These are phyloP conservation scores for Psittacula derbiana DNA, from an alignment of 2,797 vertebrate genomes.

Conservation along the genomic window DNA sequence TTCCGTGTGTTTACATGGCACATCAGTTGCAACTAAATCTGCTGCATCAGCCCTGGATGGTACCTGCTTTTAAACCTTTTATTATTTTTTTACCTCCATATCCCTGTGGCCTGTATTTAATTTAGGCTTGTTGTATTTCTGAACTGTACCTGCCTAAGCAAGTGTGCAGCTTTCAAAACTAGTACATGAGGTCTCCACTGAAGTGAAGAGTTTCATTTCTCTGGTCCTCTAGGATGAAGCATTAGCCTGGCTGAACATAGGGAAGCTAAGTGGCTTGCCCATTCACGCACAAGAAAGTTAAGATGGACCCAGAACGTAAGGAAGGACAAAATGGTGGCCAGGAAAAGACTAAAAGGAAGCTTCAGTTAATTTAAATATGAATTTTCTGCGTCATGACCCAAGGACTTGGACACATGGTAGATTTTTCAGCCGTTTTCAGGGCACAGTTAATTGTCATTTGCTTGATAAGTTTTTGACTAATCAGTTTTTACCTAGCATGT, in stretches of 20 bases:
- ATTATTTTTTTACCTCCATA: background rate
- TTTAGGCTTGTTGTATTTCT: background rate
- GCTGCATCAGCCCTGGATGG: constrained; percentile 89
- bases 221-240: background rate
- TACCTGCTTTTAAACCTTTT: constrained; percentile 66
- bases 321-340: background rate
- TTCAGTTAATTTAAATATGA: background rate
- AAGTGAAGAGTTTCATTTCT: background rate
- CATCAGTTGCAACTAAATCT: constrained; percentile 82
- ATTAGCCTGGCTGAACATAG: background rate
- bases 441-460: background rate
- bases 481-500: background rate
- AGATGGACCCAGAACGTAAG: background rate
- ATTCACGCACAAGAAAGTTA: background rate
- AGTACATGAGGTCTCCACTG: background rate
- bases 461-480: background rate
- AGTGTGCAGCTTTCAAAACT: background rate
- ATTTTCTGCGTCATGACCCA: background rate
- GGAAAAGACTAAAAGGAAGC: background rate
- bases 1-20: constrained; percentile 87
- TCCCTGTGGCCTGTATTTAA: background rate
- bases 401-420: background rate
- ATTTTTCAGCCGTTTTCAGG: background rate
- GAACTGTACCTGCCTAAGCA: background rate
- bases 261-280: background rate